Conservation (phyloP, 2,888 invertebrate species). For the Chydorus sphaericus region DNA sequence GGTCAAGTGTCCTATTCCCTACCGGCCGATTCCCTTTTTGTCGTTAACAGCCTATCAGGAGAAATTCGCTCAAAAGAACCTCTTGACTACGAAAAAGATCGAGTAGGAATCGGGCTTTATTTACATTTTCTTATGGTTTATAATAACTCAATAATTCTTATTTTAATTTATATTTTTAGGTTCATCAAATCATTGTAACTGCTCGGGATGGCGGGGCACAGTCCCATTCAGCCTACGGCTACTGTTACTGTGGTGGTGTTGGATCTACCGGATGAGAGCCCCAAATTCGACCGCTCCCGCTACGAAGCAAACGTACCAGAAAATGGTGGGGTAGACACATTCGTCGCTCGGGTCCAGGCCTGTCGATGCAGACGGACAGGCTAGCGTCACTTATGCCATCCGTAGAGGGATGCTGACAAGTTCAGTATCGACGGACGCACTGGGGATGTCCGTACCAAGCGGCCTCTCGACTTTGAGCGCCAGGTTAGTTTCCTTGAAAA, state of each 20-base stretch:
- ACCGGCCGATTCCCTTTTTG: constrained; percentile 61
- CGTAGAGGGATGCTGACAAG: constrained; percentile 60
- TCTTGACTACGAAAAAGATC: constrained; percentile 67
- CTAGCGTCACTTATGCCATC: constrained; percentile 59
- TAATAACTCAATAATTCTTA: neutral
- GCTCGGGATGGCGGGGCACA: constrained; percentile 77
- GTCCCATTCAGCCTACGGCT: constrained; percentile 68
- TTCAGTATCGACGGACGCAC: constrained; percentile 68
- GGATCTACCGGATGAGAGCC: constrained; percentile 69
- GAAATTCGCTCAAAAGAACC: constrained; percentile 56
- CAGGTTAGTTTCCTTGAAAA: too few species aligned
- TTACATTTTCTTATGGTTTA: constrained; percentile 7
- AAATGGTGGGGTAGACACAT: constrained; percentile 60
- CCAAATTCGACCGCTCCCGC: constrained; percentile 52
- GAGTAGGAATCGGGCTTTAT: constrained; percentile 33
- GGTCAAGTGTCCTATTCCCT: constrained; percentile 65
- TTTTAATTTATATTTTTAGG: neutral
- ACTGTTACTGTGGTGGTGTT: constrained; percentile 65
- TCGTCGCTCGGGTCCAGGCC: constrained; percentile 68
- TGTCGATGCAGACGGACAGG: constrained; percentile 58
- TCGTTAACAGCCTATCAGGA: constrained; percentile 61
- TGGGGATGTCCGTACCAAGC: constrained; percentile 59
- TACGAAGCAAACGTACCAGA: constrained; percentile 73
- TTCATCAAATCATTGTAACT: constrained; percentile 39
- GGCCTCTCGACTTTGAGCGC: constrained; percentile 62